Base-by-base conservation (phyloP, 2,888 invertebrate genomes). In the Aricia artaxerxes region DNA sequence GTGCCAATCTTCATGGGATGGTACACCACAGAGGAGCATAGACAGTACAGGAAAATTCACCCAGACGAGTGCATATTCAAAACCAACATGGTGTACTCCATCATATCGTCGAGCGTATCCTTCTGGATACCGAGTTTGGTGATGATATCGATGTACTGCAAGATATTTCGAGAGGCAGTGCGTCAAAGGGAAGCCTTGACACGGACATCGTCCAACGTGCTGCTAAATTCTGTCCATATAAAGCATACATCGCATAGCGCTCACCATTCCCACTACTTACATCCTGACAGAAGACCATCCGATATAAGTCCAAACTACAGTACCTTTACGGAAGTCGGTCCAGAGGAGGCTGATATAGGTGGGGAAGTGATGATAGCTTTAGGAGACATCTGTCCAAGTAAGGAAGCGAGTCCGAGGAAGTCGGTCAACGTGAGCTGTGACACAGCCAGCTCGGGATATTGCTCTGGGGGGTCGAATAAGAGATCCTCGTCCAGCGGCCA, bases 1-100 rank as follows among this genome's bases (percentile, higher is more conserved):
- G 96, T 98, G 79, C 99, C 99, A 72, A 99, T 99, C 80, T 98
- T 99, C 90, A 97, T 98, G 92, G 98, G 98, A 78, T 98, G 98
- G 97, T 99, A 99, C 90, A 98, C 99, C 7, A 99, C 99, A 0
- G 95, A 95, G 40, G 97, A 97, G 80, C 97, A 98, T 87, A 94
- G 97, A 73, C 95, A 93, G 91, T 95, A 94, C 84, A 92, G 96
- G 83, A 88, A 93, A 73, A 89, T 94, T 7, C 94, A 97, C 87
- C 97, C 97, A 4, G 96, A 97, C 86, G 96, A 96, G 13, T 98
- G 98, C 89, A 96, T 95, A 61, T 98, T 98, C 88, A 97, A 97
- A 86, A 98, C 97, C 24, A 98, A 98, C 89, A 96, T 96, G 88
- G 96, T 97, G 60, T 98, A 98, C 88, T 98, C 98, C 9, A 95